Evolutionary conservation across 2,113 vertebrate species (phyloP), one percentile per base, ranked within the genome.

Genomic region (Lepus timidus): DNA sequence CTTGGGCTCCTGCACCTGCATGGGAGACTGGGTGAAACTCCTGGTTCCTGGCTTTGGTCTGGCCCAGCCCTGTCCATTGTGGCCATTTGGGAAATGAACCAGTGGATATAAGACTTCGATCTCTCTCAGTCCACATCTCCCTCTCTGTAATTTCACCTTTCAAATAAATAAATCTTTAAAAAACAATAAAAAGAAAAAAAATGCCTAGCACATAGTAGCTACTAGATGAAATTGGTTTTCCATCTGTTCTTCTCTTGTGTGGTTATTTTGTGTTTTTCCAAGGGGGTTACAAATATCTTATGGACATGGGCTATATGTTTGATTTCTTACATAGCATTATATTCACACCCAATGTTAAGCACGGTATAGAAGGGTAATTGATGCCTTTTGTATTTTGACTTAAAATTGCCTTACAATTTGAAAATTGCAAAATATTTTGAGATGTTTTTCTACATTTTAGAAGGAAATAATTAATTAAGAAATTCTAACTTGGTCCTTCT

Each of bases 391-490:
- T 65, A 29, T 92, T 78, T 92, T 78, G 51, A 92, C 39, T 85
- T 68, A 71, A 92, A 75, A 23, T 94, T 33, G 14, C 90, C 83
- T 93, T 86, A 85, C 49, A 85, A 93, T 79, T 70, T 96, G 64
- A 96, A 33, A 95, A 52, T n/a, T 68, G 8, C 49, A 95, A 92
- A 95, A 79, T 91, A 93, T 93, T 95, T 91, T 79, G 65, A 94
- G 73, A 70, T 10, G 3, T 71, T 95, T 92, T 76, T 68, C 76
- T 96, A 79, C 33, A 96, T 95, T 91, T 89, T 93, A 75, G 88
- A 93, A 96, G 71, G 52, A 94, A 76, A 88, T 88, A 92, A 87
- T 86, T 96, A 96, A 90, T 81, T 92, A 67, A n/a, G 49, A 95
- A 93, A 89, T 9, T 88, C 61, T 61, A 88, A 64, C 61, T 82